Base-by-base conservation (phyloP, 1,140 invertebrate species). In the Drosophila busckii region DNA sequence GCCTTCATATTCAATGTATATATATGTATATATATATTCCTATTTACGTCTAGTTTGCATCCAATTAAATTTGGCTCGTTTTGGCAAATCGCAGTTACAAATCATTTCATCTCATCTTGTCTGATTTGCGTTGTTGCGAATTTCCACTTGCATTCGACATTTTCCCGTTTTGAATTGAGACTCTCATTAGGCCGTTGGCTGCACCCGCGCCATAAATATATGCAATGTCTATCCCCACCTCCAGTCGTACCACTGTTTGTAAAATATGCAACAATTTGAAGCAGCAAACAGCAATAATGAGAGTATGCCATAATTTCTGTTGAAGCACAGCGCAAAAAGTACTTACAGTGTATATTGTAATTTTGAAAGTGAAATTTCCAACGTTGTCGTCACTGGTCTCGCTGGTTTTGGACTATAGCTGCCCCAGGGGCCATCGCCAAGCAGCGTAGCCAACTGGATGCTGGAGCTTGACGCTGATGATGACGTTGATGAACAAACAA, bases 401-500 rank as follows among this genome's bases (percentile, higher is more conserved):
- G 34, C 32, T 35, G 26, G 25, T 31, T 19, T 25, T n/a, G 25
- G 50, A 6, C 32, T 45, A 34, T 37, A 7, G 52, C 56, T 32
- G 56, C 49, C n/a, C n/a, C n/a, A n/a, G 56, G 56, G 56, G 56
- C 56, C 48, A 53, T 22, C 29, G 23, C 23, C 46, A 26, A 38
- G 52, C 35, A 53, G 53, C 37, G 45, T 26, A 37, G 16, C 37
- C 41, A 48, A 41, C 55, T 65, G 49, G 56, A 65, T 65, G 61
- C 56, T 60, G 61, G 35, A 40, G 41, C 40, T 34, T 60, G 55
- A 53, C 41, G 55, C 46, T 53, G 61, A 52, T 52, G 46, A 52
- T 64, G 55, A 65, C 56, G 48, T 61, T 65, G 62, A 65, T 65
- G 62, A 65, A 65, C 58, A 65, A 65, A 65, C 62, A 65, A 65